Evolutionary conservation across 2,797 vertebrate species (phyloP).

Genomic region (Monodelphis domestica): DNA sequence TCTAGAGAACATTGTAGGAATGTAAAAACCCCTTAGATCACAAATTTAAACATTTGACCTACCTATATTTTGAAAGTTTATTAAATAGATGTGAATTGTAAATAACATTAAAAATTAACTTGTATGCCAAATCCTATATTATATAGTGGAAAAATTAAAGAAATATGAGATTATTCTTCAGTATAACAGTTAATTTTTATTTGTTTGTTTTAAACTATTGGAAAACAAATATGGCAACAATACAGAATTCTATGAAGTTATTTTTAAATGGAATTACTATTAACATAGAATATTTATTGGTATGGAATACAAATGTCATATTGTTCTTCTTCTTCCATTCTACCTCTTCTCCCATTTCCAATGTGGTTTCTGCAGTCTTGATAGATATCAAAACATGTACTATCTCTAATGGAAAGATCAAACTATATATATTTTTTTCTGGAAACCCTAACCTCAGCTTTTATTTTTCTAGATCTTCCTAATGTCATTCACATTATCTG

Average conservation of each 20-base stretch:
- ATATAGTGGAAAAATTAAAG: too few species aligned
- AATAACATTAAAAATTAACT: too few species aligned
- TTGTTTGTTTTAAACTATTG: not conserved
- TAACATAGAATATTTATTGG: not conserved
- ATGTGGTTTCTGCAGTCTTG: not conserved
- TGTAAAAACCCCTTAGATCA: too few species aligned
- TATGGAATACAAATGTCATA: not conserved
- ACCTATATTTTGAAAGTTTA: too few species aligned
- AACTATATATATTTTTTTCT: not conserved
- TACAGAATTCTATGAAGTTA: not conserved
- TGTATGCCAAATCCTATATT: too few species aligned
- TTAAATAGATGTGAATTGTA: too few species aligned
- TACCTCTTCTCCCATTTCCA: too few species aligned
- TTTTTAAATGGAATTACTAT: not conserved
- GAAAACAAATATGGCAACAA: not conserved
- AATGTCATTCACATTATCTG: constrained; percentile 17
- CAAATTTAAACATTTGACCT: too few species aligned
- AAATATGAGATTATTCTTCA: too few species aligned
- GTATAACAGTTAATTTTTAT: not conserved
- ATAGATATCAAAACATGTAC: not conserved
- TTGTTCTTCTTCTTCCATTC: not conserved
- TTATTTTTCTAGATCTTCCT: not conserved
- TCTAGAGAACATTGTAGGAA: too few species aligned
- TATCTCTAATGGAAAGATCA: not conserved
- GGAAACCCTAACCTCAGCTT: not conserved